phyloP scores from a whole-genome alignment of 2,888 invertebrate genomes.

The Galerucella calmariensis region DNA sequence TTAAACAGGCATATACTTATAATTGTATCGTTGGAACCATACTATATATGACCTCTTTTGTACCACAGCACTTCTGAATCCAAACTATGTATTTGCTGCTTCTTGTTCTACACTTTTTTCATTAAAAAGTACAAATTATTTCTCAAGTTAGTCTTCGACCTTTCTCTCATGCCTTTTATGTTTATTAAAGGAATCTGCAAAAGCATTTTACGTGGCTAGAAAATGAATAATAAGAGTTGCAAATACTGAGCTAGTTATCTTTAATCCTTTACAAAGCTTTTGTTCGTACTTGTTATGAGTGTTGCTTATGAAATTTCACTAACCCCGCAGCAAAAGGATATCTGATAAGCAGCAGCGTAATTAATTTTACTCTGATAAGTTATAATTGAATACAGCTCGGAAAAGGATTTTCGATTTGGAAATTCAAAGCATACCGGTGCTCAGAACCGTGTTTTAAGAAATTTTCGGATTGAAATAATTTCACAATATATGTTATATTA shows the following conservation, averaged over 20 bases:
- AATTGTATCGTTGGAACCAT: too few relatives aligned
- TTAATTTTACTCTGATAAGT: slow-evolving; percentile 43
- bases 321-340: slow-evolving; percentile 28
- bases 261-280: slow-evolving; percentile 20
- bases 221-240: slow-evolving; percentile 4
- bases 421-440: not conserved
- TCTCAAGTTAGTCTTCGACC: too few relatives aligned
- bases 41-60: too few relatives aligned
- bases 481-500: not conserved
- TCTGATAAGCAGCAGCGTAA: slow-evolving; percentile 41
- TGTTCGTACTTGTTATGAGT: slow-evolving; percentile 24
- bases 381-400: slow-evolving; percentile 39
- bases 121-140: too few relatives aligned
- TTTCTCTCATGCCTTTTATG: not conserved
- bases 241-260: slow-evolving; percentile 8
- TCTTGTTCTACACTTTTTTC: too few relatives aligned
- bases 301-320: slow-evolving; percentile 27
- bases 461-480: not conserved
- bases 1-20: too few relatives aligned
- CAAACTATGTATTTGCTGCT: too few relatives aligned
- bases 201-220: slow-evolving; percentile 2
- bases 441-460: not conserved
- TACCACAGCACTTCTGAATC: too few relatives aligned
- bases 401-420: slow-evolving; percentile 19
- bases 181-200: not conserved